Evolutionary conservation across 2,888 invertebrate genomes (phyloP).

Genomic region (Ophion obscuratus): DNA sequence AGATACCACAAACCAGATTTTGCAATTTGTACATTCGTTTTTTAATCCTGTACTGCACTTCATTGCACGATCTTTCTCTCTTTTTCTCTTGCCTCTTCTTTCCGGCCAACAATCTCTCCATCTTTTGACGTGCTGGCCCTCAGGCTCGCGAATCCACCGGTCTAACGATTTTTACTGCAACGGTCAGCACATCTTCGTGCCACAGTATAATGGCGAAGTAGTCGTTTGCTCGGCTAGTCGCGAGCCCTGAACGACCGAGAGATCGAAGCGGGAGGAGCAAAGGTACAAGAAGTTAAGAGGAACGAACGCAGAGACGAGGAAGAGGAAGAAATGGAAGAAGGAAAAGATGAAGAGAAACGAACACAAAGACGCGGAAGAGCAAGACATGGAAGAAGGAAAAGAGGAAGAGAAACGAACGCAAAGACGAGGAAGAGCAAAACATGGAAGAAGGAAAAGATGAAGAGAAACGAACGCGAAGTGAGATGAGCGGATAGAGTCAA

Average conservation of each 20-base stretch:
- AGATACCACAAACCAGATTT: too few relatives aligned
- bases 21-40: too few relatives aligned
- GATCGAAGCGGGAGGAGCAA: slow-evolving; percentile 29
- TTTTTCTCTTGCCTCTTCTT: slow-evolving; percentile 2
- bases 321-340: not conserved
- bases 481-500: slow-evolving; percentile 57
- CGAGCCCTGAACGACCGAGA: slow-evolving; percentile 33
- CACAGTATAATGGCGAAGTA: slow-evolving; percentile 50
- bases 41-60: not conserved
- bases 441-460: slow-evolving; percentile 6
- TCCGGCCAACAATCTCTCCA: not conserved
- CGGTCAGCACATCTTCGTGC: slow-evolving; percentile 52
- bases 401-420: not conserved
- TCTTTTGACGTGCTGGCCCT: slow-evolving; percentile 26
- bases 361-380: not conserved
- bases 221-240: slow-evolving; percentile 26
- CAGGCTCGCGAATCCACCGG: slow-evolving; percentile 55
- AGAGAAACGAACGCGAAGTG: slow-evolving; percentile 6
- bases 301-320: not conserved
- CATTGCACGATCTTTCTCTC: not conserved
- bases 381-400: slow-evolving; percentile 7
- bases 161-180: slow-evolving; percentile 57
- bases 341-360: not conserved
- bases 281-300: slow-evolving; percentile 10
- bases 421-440: slow-evolving; percentile 4